These are phyloP conservation scores for Apocrypta bakeri DNA, from an alignment of 1,140 invertebrate genomes.

Conservation along the genomic window DNA sequence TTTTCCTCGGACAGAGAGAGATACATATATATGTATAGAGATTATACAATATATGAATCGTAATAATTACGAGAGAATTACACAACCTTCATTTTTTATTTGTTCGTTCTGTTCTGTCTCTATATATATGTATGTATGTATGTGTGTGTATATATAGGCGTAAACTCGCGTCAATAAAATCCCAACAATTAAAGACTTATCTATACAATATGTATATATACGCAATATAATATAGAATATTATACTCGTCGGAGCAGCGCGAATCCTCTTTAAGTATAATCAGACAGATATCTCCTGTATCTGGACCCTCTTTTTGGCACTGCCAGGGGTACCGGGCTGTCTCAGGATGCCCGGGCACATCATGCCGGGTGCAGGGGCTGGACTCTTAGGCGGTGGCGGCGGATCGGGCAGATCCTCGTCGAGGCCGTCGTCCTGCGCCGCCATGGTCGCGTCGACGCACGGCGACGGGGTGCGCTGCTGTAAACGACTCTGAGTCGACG, in stretches of 20 bases:
- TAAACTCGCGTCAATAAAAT: not conserved
- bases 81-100: not conserved
- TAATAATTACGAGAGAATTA: not conserved
- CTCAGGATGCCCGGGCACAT: slow-evolving; percentile 78
- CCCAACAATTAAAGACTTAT: not conserved
- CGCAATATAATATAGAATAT: too few species aligned
- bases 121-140: not conserved
- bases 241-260: not conserved
- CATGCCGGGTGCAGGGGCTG: slow-evolving; percentile 71
- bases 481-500: slow-evolving; percentile 74
- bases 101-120: not conserved
- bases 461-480: slow-evolving; percentile 70
- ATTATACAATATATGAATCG: not conserved
- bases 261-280: too few species aligned
- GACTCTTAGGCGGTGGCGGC: slow-evolving; percentile 80
- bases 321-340: slow-evolving; percentile 78
- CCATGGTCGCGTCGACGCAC: slow-evolving; percentile 75
- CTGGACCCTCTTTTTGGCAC: slow-evolving; percentile 89
- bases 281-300: slow-evolving; percentile 92
- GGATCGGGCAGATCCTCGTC: slow-evolving; percentile 76
- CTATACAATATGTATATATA: not conserved
- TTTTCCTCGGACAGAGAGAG: not conserved
- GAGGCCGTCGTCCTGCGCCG: slow-evolving; percentile 73
- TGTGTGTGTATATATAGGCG: not conserved
- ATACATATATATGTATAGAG: not conserved